Evolutionary conservation across 2,888 invertebrate genomes (phyloP).

Genomic region (Lochmaea capreae): DNA sequence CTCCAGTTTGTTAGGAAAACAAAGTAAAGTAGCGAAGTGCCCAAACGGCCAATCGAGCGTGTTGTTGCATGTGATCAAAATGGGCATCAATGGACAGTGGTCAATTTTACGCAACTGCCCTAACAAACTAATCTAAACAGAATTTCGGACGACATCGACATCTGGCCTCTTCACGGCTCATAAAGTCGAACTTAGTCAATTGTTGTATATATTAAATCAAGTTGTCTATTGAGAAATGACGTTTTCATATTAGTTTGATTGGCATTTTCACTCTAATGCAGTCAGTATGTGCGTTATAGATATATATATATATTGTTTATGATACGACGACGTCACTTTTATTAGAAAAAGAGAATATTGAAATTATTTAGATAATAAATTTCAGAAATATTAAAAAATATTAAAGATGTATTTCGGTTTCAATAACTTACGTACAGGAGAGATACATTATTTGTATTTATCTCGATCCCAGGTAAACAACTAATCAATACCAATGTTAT

Average conservation of each 20-base stretch:
- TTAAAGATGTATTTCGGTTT: neutral
- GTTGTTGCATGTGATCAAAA: slow-evolving; percentile 41
- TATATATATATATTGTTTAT: slow-evolving; percentile 55
- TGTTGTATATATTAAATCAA: slow-evolving; percentile 60
- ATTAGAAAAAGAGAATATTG: neutral
- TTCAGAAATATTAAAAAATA: neutral
- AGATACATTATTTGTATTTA: too few relatives aligned
- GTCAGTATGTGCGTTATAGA: slow-evolving; percentile 54
- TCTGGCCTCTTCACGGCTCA: slow-evolving; percentile 61
- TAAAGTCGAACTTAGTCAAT: slow-evolving; percentile 53
- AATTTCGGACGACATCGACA: slow-evolving; percentile 59
- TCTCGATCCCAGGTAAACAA: too few relatives aligned
- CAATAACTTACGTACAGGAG: too few relatives aligned
- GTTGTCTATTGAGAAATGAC: slow-evolving; percentile 58
- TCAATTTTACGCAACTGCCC: slow-evolving; percentile 60
- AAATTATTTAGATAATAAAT: neutral
- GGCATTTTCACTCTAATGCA: slow-evolving; percentile 57
- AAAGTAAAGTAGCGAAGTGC: slow-evolving; percentile 30
- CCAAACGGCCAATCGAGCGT: slow-evolving; percentile 39
- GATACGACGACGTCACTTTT: slow-evolving; percentile 46
- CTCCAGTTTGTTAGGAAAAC: slow-evolving; percentile 42
- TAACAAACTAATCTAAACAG: slow-evolving; percentile 53
- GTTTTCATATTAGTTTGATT: slow-evolving; percentile 62
- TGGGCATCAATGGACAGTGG: slow-evolving; percentile 57
- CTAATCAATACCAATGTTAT: too few relatives aligned